Conservation (phyloP, 2,888 invertebrate species). For the Andrena hattorfiana region DNA sequence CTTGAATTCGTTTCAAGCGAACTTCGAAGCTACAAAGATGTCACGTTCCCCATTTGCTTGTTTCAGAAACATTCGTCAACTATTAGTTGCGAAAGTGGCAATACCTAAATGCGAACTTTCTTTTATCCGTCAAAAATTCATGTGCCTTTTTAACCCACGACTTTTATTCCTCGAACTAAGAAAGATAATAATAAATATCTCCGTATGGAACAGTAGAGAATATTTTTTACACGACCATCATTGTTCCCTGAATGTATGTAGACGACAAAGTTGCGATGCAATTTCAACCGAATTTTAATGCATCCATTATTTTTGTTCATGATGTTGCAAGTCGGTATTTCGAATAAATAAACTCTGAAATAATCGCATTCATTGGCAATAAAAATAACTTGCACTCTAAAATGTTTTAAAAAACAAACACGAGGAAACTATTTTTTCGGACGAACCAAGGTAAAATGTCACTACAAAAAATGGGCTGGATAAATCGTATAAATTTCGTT, state of each 20-base stretch:
- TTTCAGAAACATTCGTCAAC: neutral
- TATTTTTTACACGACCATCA: neutral
- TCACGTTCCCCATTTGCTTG: constrained; percentile 15
- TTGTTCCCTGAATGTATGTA: too few relatives aligned
- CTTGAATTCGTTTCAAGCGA: constrained; percentile 49
- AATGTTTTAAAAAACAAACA: neutral
- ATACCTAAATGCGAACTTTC: neutral
- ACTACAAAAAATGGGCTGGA: neutral
- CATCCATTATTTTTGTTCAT: neutral
- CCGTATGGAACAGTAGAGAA: neutral
- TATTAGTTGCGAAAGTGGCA: neutral
- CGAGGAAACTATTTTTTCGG: neutral
- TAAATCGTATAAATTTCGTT: constrained; percentile 14
- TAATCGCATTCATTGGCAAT: neutral
- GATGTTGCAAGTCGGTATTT: neutral
- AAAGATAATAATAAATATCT: neutral
- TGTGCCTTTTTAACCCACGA: neutral
- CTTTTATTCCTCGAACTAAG: neutral
- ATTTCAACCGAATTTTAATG: neutral
- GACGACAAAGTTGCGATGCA: too few relatives aligned
- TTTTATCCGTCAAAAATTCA: neutral
- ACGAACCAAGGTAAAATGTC: neutral
- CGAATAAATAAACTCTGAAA: neutral
- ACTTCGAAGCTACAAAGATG: constrained; percentile 46
- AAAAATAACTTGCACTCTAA: neutral